Percentiles rank a stretch among this genome's conserved stretches.
Evolutionary conservation across 2,113 vertebrate genomes (phyloP).

Genomic region (Salminus brasiliensis): DNA sequence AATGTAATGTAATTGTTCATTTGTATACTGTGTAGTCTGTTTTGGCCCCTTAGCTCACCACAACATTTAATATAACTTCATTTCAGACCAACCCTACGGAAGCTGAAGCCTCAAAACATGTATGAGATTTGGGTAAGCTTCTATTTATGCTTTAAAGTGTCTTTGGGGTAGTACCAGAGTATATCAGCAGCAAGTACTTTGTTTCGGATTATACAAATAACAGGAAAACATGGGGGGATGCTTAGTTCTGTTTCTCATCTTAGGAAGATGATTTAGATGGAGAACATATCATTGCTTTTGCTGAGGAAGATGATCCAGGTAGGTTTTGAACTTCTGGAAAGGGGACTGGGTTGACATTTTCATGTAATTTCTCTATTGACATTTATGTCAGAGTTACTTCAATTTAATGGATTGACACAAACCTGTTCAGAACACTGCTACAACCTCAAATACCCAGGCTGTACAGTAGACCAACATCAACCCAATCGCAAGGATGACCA

Average conservation of each 20-base stretch:
- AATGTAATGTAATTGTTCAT: too few relatives aligned
- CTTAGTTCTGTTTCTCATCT: neutral
- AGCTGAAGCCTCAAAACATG: constrained; percentile 88
- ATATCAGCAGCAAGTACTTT: neutral
- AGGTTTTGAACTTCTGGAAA: neutral
- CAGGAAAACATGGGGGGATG: neutral
- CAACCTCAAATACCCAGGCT: too few relatives aligned
- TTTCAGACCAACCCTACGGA: constrained; percentile 86
- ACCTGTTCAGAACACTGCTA: too few relatives aligned
- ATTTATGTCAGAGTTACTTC: too few relatives aligned
- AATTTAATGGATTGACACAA: too few relatives aligned
- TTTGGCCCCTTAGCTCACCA: too few relatives aligned
- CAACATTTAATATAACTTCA: too few relatives aligned
- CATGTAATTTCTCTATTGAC: too few relatives aligned
- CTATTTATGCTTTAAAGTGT: neutral
- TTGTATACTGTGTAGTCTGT: too few relatives aligned
- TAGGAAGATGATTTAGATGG: constrained; percentile 89
- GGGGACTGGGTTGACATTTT: neutral
- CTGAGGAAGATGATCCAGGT: constrained; percentile 89
- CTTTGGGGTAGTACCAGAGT: too few relatives aligned
- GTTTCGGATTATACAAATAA: neutral
- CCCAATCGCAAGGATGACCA: too few relatives aligned
- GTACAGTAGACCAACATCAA: too few relatives aligned
- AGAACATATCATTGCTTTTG: constrained; percentile 91
- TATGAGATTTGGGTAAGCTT: constrained; percentile 89